Evolutionary conservation across 2,113 vertebrate genomes (phyloP).

Genomic region (Natator depressus): DNA sequence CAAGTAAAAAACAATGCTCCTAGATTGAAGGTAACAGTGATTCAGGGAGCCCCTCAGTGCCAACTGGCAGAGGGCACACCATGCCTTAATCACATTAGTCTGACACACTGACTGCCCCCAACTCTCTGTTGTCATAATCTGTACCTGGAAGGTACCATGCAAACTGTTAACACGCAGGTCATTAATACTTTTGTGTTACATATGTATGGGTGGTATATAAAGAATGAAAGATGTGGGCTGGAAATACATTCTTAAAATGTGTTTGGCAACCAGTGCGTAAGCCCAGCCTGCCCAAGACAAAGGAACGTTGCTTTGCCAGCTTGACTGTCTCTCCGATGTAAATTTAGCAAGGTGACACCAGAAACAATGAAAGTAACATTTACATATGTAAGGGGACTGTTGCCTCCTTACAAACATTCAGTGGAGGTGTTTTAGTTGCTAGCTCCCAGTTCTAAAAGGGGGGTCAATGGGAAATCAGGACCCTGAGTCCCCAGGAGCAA

Average conservation of each 20-base stretch:
- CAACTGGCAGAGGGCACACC: background rate
- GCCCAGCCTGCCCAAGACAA: background rate
- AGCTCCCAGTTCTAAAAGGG: too few relatives aligned
- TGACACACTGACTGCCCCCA: background rate
- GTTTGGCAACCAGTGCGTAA: background rate
- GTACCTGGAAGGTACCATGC: background rate
- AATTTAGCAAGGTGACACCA: background rate
- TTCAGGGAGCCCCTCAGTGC: background rate
- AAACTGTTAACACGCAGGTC: background rate
- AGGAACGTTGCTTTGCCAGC: background rate
- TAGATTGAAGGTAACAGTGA: background rate
- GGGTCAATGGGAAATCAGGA: too few relatives aligned
- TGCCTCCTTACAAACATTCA: too few relatives aligned
- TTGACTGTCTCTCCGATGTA: background rate
- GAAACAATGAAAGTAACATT: background rate
- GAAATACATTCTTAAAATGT: background rate
- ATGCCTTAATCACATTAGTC: too few relatives aligned
- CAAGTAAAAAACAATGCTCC: background rate
- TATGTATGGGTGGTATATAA: background rate
- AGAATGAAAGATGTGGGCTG: background rate
- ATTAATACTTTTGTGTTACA: background rate
- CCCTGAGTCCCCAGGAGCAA: too few relatives aligned
- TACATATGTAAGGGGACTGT: background rate
- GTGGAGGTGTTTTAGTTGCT: too few relatives aligned
- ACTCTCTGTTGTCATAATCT: background rate